Conservation (phyloP, 2,113 vertebrate species). For the Ginglymostoma cirratum region DNA sequence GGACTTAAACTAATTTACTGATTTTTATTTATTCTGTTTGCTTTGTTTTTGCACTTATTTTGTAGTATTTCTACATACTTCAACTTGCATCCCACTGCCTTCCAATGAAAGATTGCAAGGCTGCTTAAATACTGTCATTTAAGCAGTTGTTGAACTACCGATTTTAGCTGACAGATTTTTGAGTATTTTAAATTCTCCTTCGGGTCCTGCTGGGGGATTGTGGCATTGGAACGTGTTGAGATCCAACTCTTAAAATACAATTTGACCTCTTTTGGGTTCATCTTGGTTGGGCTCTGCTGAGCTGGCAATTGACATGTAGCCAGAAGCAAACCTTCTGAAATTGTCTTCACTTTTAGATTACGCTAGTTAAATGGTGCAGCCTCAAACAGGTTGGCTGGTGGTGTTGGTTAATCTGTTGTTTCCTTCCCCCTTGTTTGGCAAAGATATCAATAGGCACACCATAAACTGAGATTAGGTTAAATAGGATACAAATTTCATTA, state of each 20-base stretch:
- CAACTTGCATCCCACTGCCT: not conserved
- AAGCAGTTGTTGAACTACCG: not conserved
- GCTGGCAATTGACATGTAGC: not conserved
- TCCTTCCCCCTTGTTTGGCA: not conserved
- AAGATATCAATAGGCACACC: not conserved
- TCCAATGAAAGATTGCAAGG: not conserved
- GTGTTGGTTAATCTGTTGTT: not conserved
- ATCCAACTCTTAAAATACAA: not conserved
- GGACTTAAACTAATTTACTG: not conserved
- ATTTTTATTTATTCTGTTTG: not conserved
- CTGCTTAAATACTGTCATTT: not conserved
- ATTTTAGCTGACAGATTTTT: not conserved
- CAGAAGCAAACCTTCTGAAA: conserved; percentile 21
- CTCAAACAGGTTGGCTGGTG: not conserved
- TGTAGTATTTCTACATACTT: not conserved
- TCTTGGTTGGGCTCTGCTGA: not conserved
- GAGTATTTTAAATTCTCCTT: not conserved
- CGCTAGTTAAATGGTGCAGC: not conserved
- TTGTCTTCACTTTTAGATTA: conserved; percentile 1
- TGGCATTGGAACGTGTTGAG: not conserved
- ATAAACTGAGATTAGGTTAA: not conserved
- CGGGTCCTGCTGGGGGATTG: not conserved
- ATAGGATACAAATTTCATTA: not conserved
- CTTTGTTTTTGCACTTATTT: not conserved
- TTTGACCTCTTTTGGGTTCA: not conserved